These are phyloP conservation scores for Sitodiplosis mosellana DNA, from an alignment of 1,140 invertebrate species.

Conservation along the genomic window DNA sequence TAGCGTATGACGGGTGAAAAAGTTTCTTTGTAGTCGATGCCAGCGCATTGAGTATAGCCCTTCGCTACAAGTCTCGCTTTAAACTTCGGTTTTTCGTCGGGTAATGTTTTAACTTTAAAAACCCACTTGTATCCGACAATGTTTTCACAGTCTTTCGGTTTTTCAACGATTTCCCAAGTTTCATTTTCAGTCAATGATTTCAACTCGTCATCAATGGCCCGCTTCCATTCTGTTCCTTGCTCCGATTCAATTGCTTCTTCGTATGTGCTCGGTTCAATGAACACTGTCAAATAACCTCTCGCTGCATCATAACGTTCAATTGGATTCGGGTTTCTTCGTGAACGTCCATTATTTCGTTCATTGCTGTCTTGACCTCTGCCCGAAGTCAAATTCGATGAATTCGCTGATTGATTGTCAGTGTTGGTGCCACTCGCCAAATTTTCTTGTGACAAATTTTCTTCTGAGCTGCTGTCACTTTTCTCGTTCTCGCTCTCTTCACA, in stretches of 20 bases:
- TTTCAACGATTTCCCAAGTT: conserved; percentile 10
- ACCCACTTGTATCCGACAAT: not conserved
- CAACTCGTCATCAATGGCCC: conserved; percentile 9
- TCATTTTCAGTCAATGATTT: conserved; percentile 7
- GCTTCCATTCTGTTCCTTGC: conserved; percentile 6
- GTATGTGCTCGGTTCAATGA: conserved; percentile 11
- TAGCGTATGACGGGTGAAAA: conserved; percentile 20
- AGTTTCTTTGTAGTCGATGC: conserved; percentile 22
- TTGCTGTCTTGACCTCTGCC: too few relatives aligned
- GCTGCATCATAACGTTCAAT: too few relatives aligned
- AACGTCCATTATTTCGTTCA: too few relatives aligned
- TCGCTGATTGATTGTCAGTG: too few relatives aligned
- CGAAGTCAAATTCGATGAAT: too few relatives aligned
- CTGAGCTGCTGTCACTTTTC: too few relatives aligned
- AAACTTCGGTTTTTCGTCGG: conserved; percentile 3
- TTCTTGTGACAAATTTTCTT: too few relatives aligned
- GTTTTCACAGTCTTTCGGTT: too few relatives aligned
- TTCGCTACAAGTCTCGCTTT: conserved; percentile 25
- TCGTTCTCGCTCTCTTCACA: too few relatives aligned
- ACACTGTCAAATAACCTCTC: too few relatives aligned
- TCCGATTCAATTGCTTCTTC: conserved; percentile 8
- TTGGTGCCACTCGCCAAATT: too few relatives aligned
- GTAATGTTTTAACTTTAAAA: not conserved
- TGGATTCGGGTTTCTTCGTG: too few relatives aligned
- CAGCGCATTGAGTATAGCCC: conserved; percentile 18